These are phyloP conservation scores for Chascanopsetta lugubris DNA, from an alignment of 2,113 vertebrate genomes.

Conservation along the genomic window DNA sequence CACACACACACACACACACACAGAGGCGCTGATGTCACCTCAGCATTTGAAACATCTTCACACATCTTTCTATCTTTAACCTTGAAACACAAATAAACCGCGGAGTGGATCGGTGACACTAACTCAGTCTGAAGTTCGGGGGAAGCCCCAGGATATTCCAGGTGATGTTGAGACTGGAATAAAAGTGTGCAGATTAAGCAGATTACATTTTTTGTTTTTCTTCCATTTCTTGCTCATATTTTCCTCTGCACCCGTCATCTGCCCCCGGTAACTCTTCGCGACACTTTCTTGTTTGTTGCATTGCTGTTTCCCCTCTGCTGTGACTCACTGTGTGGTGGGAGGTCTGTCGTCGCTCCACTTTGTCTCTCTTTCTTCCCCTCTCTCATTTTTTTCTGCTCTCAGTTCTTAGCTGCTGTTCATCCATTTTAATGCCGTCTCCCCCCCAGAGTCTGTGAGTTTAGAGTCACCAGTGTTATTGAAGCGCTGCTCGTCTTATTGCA, in stretches of 20 bases:
- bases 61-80: not conserved
- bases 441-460: conserved; percentile 2
- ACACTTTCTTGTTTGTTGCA: conserved; percentile 53
- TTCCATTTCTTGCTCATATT: conserved; percentile 24
- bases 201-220: conserved; percentile 6
- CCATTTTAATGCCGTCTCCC: conserved; percentile 19
- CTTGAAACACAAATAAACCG: not conserved
- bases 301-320: conserved; percentile 19
- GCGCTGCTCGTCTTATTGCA: conserved; percentile 19
- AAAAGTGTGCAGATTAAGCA: conserved; percentile 14
- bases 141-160: conserved; percentile 19
- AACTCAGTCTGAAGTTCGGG: too few relatives aligned
- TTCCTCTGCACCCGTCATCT: conserved; percentile 22
- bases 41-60: not conserved
- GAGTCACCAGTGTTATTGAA: conserved; percentile 21
- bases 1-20: too few relatives aligned
- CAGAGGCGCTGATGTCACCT: conserved; percentile 25
- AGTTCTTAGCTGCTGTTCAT: conserved; percentile 21
- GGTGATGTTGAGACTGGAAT: conserved; percentile 17
- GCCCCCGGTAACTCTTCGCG: conserved; percentile 38
- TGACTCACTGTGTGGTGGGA: conserved; percentile 71
- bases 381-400: conserved; percentile 26
- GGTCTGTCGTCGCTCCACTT: conserved; percentile 45
- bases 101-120: too few relatives aligned
- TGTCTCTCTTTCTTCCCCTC: conserved; percentile 26